Evolutionary conservation across 2,888 invertebrate genomes (phyloP), one percentile per base, ranked within the genome.

Genomic region (Pachydiplax longipennis): DNA sequence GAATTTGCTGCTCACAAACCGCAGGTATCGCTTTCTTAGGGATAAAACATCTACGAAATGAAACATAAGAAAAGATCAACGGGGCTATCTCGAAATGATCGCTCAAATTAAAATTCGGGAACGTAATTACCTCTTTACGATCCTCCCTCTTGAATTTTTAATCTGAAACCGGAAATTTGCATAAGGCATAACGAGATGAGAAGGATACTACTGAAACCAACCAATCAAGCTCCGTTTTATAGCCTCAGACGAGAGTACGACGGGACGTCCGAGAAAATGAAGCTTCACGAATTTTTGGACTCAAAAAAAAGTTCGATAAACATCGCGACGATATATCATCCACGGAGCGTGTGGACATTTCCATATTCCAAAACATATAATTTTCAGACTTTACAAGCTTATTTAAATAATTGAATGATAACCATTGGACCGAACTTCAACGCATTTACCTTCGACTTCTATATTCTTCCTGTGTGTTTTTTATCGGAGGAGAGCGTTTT

Each of bases 321-420:
- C 15, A 87, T 87, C 87, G 37, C 1, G 37, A 40, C 61, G 61
- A 35, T 61, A 61, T 87, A 87, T 87, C 87, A 58, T 61, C 40
- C 61, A 37, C 37, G 87, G 65, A 87, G 40, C 61, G 87, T 65
- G 87, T 87, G 87, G 37, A 87, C 87, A 87, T 87, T 87, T 87
- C 35, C 87, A 87, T 87, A 87, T 87, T 87, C 87, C 87, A 65
- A 87, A 87, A 37, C 87, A 87, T 87, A 87, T 87, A 87, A 87
- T 87, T 87, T 87, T 61, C 35, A 37, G 48, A 87, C 87, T 87
- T 87, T 87, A 87, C 87, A 87, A 87, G 87, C 87, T 87, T 87
- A 87, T 87, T 87, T 87, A 87, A 87, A 87, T 87, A 87, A 87
- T 87, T 87, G 87, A 87, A 87, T 87, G 87, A 87, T 87, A 87